phyloP scores from a whole-genome alignment of 2,888 invertebrate species.

The Agrotis ipsilon region DNA sequence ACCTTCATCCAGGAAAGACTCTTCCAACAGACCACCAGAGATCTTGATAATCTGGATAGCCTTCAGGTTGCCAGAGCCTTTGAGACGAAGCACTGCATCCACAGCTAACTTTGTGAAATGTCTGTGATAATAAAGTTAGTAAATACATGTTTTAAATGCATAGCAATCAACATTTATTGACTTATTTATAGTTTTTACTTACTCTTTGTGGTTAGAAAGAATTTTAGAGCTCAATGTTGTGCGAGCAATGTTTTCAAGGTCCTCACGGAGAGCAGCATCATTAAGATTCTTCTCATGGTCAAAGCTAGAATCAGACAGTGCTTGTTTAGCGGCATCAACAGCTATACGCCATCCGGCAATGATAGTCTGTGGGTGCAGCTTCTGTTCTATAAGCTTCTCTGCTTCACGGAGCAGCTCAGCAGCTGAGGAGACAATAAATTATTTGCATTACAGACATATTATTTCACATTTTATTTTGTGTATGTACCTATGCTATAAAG shows the following conservation, averaged over 20 bases:
- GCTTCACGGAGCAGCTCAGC: constrained; percentile 98
- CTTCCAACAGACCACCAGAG: constrained; percentile 97
- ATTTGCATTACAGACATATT: background rate
- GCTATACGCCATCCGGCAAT: constrained; percentile 98
- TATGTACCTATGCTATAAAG: background rate
- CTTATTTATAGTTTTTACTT: constrained; percentile 65
- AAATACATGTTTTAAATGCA: background rate
- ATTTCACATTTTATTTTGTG: background rate
- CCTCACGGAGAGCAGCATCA: constrained; percentile 95
- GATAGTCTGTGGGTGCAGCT: constrained; percentile 99
- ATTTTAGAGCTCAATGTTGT: constrained; percentile 99
- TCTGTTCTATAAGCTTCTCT: constrained; percentile 97
- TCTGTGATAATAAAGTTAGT: constrained; percentile 74
- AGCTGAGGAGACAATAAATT: constrained; percentile 87
- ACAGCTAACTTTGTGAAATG: constrained; percentile 98
- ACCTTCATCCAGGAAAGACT: constrained; percentile 98
- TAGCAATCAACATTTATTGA: background rate
- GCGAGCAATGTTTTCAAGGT: constrained; percentile 98
- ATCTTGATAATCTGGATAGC: constrained; percentile 99
- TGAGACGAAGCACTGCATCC: constrained; percentile 98
- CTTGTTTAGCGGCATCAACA: constrained; percentile 95
- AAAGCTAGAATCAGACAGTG: constrained; percentile 94
- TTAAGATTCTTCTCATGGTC: constrained; percentile 95
- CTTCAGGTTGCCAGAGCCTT: constrained; percentile 98
- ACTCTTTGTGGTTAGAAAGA: constrained; percentile 98